Percentiles rank a stretch among this genome's conserved stretches.
phyloP scores from a whole-genome alignment of 2,888 invertebrate species.

The Heliconius aoede region DNA sequence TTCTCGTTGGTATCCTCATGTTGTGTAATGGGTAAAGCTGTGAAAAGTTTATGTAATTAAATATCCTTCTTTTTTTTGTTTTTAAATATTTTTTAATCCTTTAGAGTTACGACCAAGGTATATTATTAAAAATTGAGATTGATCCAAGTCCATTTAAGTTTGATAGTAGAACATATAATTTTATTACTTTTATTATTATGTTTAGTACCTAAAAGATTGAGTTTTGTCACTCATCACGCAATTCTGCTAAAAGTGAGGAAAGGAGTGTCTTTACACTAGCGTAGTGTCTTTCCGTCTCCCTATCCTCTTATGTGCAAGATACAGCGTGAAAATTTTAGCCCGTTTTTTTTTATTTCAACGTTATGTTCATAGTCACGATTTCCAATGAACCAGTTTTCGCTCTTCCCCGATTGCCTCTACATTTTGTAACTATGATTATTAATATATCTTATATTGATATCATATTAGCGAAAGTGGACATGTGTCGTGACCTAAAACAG shows the following conservation, averaged over 20 bases:
- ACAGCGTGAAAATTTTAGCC: no score
- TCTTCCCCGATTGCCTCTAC: not conserved
- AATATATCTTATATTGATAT: no score
- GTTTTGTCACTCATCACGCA: no score
- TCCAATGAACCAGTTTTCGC: conserved; percentile 5
- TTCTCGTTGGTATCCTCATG: not conserved
- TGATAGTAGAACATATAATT: not conserved
- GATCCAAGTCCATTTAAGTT: not conserved
- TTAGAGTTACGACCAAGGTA: not conserved
- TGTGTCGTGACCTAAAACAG: no score
- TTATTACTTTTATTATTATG: not conserved
- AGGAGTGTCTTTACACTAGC: no score
- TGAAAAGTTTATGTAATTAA: not conserved
- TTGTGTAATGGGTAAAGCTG: not conserved
- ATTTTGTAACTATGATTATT: conserved; percentile 20
- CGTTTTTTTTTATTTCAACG: not conserved
- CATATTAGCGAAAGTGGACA: no score
- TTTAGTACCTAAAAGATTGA: not conserved
- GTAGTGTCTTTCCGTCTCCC: no score
- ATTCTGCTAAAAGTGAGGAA: no score
- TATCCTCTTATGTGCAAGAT: no score
- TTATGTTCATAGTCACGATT: not conserved
- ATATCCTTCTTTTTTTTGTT: conserved; percentile 2
- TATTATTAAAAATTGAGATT: not conserved
- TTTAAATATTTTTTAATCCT: not conserved